Evolutionary conservation across 2,888 invertebrate species (phyloP), one percentile per base, ranked within the genome.

Genomic region (Oscheius sp.): DNA sequence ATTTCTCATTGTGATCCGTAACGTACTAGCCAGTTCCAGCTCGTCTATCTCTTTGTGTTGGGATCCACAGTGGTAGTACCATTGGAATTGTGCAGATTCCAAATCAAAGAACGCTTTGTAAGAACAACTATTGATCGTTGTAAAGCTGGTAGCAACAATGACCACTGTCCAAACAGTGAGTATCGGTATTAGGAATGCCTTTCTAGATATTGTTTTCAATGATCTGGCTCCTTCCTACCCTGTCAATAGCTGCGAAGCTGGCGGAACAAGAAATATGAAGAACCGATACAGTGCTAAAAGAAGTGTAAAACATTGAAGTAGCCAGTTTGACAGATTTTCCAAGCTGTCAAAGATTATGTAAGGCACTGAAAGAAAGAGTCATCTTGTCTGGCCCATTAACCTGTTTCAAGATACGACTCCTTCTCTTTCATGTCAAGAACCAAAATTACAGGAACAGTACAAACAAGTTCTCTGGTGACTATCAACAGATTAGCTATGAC

Each of bases 231-330:
- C 35, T 2, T 7, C 13, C 3, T 60, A 60, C 60, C 60, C 37
- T 4, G 60, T 7, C 3, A 68, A 37, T 10, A 13, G 35, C 2
- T 55, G 32, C n/a, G n/a, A 10, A 33, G 5, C n/a, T 10, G 1
- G 21, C 10, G 68, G 55, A 9, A 55, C 4, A 2, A 68, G 11
- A 37, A 68, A 68, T 13, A 68, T 68, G 9, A 35, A 42, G 21
- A 68, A 55, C 9, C 68, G 10, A 35, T 68, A 55, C 7, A 53
- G 13, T 1, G 68, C 68, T 33, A 68, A 11, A 13, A 68, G 7
- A 5, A 68, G 37, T 0, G 55, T n/a, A 21, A 53, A 11, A 13
- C 51, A 37, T n/a, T 37, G 53, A 35, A 68, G n/a, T 13, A 68
- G 11, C 35, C 37, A 37, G n/a, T 32, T 37, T 2, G 68, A 53